A percentile compares a stretch with the other conserved stretches of the same genome.
Evolutionary conservation across 1,140 invertebrate species (phyloP).

Genomic region (Triops longicaudatus): DNA sequence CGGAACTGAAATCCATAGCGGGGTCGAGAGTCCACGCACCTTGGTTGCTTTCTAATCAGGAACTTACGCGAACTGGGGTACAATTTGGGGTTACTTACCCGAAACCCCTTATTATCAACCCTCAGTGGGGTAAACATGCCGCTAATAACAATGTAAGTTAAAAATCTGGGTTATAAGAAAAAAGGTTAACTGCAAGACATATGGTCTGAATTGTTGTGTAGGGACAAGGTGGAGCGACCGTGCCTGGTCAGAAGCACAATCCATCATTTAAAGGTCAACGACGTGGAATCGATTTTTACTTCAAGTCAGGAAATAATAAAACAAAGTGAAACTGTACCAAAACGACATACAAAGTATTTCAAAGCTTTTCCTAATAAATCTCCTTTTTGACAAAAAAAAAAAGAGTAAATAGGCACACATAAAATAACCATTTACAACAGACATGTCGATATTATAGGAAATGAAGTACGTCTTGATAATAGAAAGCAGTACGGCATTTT

Average conservation of each 20-base stretch:
- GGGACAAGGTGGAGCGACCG: neutral
- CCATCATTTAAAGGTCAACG: conserved; percentile 16
- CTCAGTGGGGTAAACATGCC: conserved; percentile 28
- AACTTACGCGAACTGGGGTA: conserved; percentile 3
- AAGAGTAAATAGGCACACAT: neutral
- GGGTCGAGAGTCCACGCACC: conserved; percentile 27
- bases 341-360: neutral
- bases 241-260: neutral
- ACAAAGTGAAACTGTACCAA: neutral
- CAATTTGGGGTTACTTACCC: conserved; percentile 26
- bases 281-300: conserved; percentile 29
- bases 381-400: neutral
- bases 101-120: conserved; percentile 26
- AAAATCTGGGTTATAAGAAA: neutral
- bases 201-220: neutral
- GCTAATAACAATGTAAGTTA: conserved; percentile 10
- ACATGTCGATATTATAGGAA: too few species aligned
- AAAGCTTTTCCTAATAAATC: neutral
- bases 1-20: conserved; percentile 25
- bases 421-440: too few species aligned
- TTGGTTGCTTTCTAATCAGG: conserved; percentile 24
- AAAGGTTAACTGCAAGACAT: neutral
- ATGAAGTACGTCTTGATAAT: too few species aligned
- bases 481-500: too few species aligned
- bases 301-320: conserved; percentile 23